Conservation (phyloP, 2,113 vertebrate species). For the Dendropsophus ebraccatus region DNA sequence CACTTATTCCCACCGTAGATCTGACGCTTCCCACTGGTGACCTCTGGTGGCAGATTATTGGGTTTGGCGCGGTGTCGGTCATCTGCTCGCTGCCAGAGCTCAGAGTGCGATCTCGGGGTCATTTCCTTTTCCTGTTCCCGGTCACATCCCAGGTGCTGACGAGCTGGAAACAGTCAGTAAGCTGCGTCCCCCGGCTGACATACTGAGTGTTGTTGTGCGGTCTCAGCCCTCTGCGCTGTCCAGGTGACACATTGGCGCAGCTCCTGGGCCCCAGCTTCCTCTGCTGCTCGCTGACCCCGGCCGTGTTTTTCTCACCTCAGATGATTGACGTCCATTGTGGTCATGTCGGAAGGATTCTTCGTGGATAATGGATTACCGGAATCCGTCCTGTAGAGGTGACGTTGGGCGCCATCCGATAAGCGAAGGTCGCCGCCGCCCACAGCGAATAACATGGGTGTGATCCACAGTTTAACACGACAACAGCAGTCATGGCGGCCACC, state of each 20-base stretch:
- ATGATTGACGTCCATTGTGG: background rate
- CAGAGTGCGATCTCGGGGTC: background rate
- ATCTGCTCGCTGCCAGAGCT: background rate
- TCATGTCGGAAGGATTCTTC: background rate
- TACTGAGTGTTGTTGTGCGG: background rate
- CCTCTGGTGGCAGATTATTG: background rate
- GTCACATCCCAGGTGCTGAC: conserved; percentile 17
- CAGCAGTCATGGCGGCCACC: background rate
- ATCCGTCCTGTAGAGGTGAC: background rate
- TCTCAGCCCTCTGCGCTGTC: background rate
- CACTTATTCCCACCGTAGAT: background rate
- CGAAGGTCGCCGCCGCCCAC: background rate
- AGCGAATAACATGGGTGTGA: background rate
- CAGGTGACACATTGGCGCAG: background rate
- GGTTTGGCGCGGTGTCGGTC: background rate
- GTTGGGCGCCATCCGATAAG: background rate
- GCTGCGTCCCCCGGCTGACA: background rate
- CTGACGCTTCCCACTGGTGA: background rate
- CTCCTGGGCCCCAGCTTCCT: background rate
- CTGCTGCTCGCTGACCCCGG: background rate
- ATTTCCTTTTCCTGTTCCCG: conserved; percentile 1
- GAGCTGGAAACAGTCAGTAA: background rate
- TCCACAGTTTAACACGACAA: background rate
- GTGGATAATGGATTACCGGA: background rate
- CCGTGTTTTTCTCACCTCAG: background rate